These are phyloP conservation scores for Drosophila prosaltans DNA, from an alignment of 1,140 invertebrate species.

Conservation along the genomic window DNA sequence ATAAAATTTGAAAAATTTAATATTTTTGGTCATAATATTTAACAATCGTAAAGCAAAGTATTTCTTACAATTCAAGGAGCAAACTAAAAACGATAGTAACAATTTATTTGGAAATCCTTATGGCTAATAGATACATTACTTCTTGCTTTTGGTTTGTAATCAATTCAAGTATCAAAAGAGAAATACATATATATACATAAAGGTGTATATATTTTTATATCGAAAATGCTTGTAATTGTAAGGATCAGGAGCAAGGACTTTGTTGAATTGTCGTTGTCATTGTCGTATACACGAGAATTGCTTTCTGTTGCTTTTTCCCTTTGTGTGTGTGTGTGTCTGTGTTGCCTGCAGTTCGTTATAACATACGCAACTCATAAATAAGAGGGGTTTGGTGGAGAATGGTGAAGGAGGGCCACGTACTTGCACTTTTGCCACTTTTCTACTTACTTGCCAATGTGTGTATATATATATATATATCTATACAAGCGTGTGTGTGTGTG, in stretches of 20 bases:
- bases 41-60: too few relatives aligned
- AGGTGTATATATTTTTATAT: neutral
- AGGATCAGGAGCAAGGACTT: conserved; percentile 37
- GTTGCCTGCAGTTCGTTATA: conserved; percentile 65
- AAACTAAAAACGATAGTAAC: too few relatives aligned
- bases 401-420: conserved; percentile 54
- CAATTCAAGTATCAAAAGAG: neutral
- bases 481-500: conserved; percentile 37
- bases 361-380: conserved; percentile 79
- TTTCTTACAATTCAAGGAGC: too few relatives aligned
- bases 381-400: conserved; percentile 34
- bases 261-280: conserved; percentile 49
- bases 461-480: conserved; percentile 4
- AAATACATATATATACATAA: too few relatives aligned
- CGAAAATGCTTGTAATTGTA: conserved; percentile 19
- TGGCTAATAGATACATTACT: too few relatives aligned
- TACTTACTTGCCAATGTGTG: conserved; percentile 58
- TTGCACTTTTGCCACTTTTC: conserved; percentile 71
- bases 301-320: conserved; percentile 55
- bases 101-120: too few relatives aligned
- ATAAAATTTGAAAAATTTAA: too few relatives aligned
- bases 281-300: conserved; percentile 64
- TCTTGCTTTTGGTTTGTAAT: conserved; percentile 7
- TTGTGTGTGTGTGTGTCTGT: neutral
- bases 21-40: too few relatives aligned